A percentile compares a stretch with the other conserved stretches of the same genome.
Evolutionary conservation across 1,140 invertebrate genomes (phyloP).

Genomic region (Fopius arisanus): DNA sequence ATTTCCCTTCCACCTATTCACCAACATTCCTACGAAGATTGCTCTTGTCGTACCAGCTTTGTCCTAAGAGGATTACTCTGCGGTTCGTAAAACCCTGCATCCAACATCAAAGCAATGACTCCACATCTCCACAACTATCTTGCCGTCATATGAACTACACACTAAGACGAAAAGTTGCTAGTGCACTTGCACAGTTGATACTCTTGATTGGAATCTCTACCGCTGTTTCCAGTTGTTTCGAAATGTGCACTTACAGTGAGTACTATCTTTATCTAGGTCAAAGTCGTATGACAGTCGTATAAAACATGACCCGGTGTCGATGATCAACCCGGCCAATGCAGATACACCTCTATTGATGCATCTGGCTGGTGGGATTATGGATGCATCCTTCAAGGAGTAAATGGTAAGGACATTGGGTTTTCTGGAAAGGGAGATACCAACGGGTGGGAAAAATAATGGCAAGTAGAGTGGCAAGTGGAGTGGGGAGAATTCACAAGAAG

Average conservation of each 20-base stretch:
- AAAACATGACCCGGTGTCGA: background rate
- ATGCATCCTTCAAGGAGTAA: constrained; percentile 21
- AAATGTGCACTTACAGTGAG: background rate
- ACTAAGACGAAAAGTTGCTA: background rate
- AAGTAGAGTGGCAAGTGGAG: constrained; percentile 12
- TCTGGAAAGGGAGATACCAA: constrained; percentile 30
- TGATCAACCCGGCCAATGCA: background rate
- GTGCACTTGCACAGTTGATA: background rate
- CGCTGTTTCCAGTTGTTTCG: background rate
- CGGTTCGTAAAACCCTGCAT: constrained; percentile 46
- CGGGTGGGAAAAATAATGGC: constrained; percentile 48
- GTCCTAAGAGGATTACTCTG: constrained; percentile 53
- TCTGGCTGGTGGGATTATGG: background rate
- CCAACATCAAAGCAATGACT: constrained; percentile 41
- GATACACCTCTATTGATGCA: background rate
- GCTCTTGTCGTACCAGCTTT: constrained; percentile 21
- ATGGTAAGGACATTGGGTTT: constrained; percentile 27
- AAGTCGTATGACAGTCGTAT: background rate
- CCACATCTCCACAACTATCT: background rate
- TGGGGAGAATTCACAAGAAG: constrained; percentile 25
- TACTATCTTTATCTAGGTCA: background rate
- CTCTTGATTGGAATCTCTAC: background rate
- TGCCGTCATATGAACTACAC: background rate
- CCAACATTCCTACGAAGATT: too few species aligned
- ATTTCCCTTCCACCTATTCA: too few species aligned